Evolutionary conservation across 2,113 vertebrate genomes (phyloP), one percentile per base, ranked within the genome.

Genomic region (Indicator maculatus): DNA sequence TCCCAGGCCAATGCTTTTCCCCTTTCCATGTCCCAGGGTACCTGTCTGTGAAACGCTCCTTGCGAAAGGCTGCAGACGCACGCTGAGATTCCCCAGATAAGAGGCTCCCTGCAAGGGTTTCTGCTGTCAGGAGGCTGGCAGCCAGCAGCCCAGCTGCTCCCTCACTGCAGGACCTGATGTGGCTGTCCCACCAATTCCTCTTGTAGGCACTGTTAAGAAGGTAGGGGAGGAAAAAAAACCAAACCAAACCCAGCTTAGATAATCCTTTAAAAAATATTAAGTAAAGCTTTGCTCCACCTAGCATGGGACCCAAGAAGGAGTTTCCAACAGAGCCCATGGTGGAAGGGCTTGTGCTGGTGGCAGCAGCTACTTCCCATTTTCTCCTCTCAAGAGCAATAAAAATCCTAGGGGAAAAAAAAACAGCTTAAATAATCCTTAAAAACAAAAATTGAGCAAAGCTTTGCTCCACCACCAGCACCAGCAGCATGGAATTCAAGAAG

Each of bases 21-120:
- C 90, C 76, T 88, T 75, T 56, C 50, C 59, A 0, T 59, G 72
- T 95, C 94, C 88, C 93, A 86, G 83, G 76, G 79, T 93, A 86
- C 89, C 95, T 88, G 82, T 80, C 89, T 89, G 5, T 5, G 86
- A 81, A 66, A 86, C 30, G 9, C 0, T 39, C 82, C 82, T 88
- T 91, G 88, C 7, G 11, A 91, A 83, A 91, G 0, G 4, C 60
- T 16, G 41, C 55, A 74, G 80, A 72, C n/a, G 4, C 1, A 66
- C 73, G 60, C 92, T 0, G 21, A 91, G 91, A 89, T 89, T 6
- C 24, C 87, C 69, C 69, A 27, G 94, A 89, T 95, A 95, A 95
- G 83, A n/a, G 64, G 84, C 60, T 94, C 83, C 9, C 1, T 19
- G 79, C 2, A 1, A 82, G 89, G 63, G 39, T 71, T 6, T 12